Conservation (phyloP, 35 echinoderm and acorn worm genomes). For the Nesometra sesokonis region DNA sequence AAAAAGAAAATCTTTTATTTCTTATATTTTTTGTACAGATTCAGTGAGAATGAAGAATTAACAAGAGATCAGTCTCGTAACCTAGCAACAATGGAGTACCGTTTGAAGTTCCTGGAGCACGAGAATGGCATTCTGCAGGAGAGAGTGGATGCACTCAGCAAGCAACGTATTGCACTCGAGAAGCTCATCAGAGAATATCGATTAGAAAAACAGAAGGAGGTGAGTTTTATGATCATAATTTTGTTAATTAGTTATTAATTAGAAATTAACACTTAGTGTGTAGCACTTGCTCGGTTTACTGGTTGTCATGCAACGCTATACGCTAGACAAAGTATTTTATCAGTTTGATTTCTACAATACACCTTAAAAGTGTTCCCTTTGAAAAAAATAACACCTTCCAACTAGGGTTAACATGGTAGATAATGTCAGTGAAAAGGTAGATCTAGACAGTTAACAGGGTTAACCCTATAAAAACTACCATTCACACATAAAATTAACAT, state of each 20-base stretch:
- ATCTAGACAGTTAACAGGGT: too few species aligned
- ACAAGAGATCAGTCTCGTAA: constrained; percentile 50
- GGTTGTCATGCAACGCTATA: too few species aligned
- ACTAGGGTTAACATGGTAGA: too few species aligned
- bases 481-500: too few species aligned
- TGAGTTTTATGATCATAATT: not conserved
- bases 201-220: constrained; percentile 93
- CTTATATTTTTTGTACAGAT: constrained; percentile 14
- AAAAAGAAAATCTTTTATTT: too few species aligned
- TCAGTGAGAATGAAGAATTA: constrained; percentile 59
- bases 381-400: too few species aligned
- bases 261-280: too few species aligned
- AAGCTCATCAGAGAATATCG: constrained; percentile 86
- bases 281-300: too few species aligned
- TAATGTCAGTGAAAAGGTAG: too few species aligned
- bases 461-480: too few species aligned
- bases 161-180: constrained; percentile 74
- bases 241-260: not conserved
- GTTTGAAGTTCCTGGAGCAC: constrained; percentile 80
- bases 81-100: constrained; percentile 71
- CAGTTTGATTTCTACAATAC: not conserved
- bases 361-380: too few species aligned
- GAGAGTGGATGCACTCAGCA: constrained; percentile 52
- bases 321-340: too few species aligned
- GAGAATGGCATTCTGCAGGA: constrained; percentile 84